A percentile compares a stretch with the other conserved stretches of the same genome.
phyloP scores from a whole-genome alignment of 2,888 invertebrate species.

The Hypena proboscidalis region DNA sequence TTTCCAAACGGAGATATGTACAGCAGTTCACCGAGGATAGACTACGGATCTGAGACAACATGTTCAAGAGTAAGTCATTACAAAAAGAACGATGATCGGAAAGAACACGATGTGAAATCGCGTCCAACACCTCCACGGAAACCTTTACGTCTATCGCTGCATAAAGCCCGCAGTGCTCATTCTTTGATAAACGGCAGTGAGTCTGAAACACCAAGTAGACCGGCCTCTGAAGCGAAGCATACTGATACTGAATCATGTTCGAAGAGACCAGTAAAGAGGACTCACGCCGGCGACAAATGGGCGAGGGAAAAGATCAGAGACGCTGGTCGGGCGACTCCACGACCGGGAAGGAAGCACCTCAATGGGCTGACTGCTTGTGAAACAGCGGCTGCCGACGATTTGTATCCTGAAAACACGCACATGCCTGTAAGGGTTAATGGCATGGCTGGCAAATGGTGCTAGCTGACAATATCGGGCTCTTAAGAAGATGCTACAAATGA shows the following conservation, averaged over 20 bases:
- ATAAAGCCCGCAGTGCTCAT: constrained; percentile 93
- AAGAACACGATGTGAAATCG: constrained; percentile 74
- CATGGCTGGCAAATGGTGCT: constrained; percentile 64
- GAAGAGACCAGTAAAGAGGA: constrained; percentile 87
- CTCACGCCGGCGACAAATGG: constrained; percentile 70
- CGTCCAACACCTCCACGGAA: constrained; percentile 94
- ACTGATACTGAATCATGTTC: constrained; percentile 60
- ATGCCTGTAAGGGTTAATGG: constrained; percentile 52
- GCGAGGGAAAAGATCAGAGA: constrained; percentile 61
- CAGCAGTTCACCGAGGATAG: constrained; percentile 73
- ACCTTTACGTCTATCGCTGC: constrained; percentile 92
- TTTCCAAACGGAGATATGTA: constrained; percentile 77
- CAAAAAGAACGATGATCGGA: constrained; percentile 70
- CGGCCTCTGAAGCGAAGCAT: constrained; percentile 57
- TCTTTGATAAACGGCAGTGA: constrained; percentile 85
- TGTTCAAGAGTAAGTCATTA: constrained; percentile 75
- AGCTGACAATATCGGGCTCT: constrained; percentile 10
- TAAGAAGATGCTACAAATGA: background rate
- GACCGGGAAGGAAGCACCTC: constrained; percentile 61
- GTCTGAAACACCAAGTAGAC: constrained; percentile 71
- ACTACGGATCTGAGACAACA: constrained; percentile 87
- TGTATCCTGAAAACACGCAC: constrained; percentile 66
- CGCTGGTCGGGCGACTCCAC: constrained; percentile 68
- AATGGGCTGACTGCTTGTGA: constrained; percentile 61
- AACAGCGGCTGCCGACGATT: constrained; percentile 71